A percentile compares a stretch with the other conserved stretches of the same genome.
Conservation (phyloP, 2,888 invertebrate species). For the Scaptomyza reducta region DNA sequence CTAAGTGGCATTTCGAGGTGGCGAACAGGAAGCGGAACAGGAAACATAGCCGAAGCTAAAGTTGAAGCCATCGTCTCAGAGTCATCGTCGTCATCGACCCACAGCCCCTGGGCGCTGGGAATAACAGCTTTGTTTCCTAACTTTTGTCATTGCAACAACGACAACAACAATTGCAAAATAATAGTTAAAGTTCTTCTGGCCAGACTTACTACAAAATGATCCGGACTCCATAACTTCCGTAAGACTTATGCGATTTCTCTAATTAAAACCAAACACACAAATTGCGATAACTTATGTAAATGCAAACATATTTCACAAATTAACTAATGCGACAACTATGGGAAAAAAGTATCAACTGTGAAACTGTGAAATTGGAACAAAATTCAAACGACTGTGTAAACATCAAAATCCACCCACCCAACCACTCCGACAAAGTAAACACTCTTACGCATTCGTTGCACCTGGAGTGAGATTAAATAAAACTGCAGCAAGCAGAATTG, state of each 20-base stretch:
- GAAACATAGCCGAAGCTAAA: slow-evolving; percentile 28
- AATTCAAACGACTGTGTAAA: slow-evolving; percentile 26
- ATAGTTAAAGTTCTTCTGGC: slow-evolving; percentile 45
- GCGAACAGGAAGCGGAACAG: slow-evolving; percentile 29
- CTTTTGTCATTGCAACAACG: slow-evolving; percentile 67
- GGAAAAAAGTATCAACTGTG: slow-evolving; percentile 13
- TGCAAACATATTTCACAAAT: slow-evolving; percentile 12
- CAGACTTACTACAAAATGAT: slow-evolving; percentile 19
- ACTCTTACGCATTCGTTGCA: slow-evolving; percentile 67
- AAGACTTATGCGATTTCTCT: not conserved
- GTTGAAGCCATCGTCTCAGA: slow-evolving; percentile 10
- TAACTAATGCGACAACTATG: slow-evolving; percentile 1
- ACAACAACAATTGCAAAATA: slow-evolving; percentile 64
- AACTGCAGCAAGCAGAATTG: slow-evolving; percentile 69
- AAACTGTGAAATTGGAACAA: too few relatives aligned
- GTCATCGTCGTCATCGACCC: slow-evolving; percentile 37
- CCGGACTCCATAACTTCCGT: slow-evolving; percentile 10
- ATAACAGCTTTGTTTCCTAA: slow-evolving; percentile 68
- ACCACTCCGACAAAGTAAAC: slow-evolving; percentile 46
- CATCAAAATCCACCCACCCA: not conserved
- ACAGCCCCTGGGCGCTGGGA: slow-evolving; percentile 34
- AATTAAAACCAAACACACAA: slow-evolving; percentile 14
- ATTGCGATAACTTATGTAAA: too few relatives aligned
- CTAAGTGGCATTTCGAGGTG: slow-evolving; percentile 36
- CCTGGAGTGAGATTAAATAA: slow-evolving; percentile 78